Percentiles rank a stretch among this genome's conserved stretches.
These are phyloP conservation scores for Callospermophilus lateralis DNA, from an alignment of 2,113 vertebrate genomes.

Conservation along the genomic window DNA sequence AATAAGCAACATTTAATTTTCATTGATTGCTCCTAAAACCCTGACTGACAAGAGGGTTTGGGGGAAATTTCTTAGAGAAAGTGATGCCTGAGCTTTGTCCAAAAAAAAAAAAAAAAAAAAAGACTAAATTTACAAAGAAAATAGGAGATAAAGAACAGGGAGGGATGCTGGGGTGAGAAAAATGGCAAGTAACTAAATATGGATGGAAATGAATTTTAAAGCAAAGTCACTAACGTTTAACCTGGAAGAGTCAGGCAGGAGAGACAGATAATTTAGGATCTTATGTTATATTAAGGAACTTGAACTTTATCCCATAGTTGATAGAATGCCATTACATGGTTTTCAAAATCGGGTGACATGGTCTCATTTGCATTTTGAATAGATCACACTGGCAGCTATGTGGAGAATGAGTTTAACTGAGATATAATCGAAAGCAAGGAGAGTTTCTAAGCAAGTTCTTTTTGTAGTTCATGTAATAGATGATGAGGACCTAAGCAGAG, in stretches of 20 bases:
- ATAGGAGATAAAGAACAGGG: neutral
- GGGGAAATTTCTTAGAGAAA: neutral
- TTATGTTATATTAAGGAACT: slow-evolving; percentile 62
- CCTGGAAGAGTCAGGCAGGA: neutral
- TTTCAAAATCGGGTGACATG: slow-evolving; percentile 48
- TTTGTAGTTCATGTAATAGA: neutral
- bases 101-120: neutral
- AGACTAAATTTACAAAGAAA: neutral
- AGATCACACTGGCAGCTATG: slow-evolving; percentile 58
- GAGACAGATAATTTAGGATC: slow-evolving; percentile 29
- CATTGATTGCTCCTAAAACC: neutral
- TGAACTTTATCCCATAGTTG: slow-evolving; percentile 63
- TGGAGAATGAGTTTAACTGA: slow-evolving; percentile 65
- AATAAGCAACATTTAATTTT: slow-evolving; percentile 10
- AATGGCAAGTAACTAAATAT: neutral
- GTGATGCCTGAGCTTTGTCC: neutral
- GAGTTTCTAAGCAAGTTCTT: neutral
- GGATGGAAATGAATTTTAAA: slow-evolving; percentile 26
- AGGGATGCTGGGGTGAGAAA: neutral
- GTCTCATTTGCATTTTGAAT: slow-evolving; percentile 74
- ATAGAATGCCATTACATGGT: slow-evolving; percentile 57
- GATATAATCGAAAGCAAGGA: slow-evolving; percentile 55
- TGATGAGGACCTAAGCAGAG: neutral
- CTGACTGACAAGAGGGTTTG: neutral
- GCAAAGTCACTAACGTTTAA: slow-evolving; percentile 12